These are phyloP conservation scores for Andrena hattorfiana DNA, from an alignment of 2,888 invertebrate species.

Conservation along the genomic window DNA sequence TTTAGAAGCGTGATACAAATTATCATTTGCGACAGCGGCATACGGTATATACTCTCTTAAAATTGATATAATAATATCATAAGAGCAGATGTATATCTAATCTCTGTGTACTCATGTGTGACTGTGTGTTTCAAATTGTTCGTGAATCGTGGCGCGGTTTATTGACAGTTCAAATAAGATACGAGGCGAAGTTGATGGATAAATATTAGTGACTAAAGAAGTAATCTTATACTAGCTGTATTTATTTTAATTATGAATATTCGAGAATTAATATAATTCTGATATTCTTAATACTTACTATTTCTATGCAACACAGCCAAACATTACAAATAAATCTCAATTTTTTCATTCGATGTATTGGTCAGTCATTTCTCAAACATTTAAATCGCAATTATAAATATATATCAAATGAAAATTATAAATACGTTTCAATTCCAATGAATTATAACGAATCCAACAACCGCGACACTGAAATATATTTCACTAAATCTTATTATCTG, in stretches of 20 bases:
- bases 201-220: neutral
- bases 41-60: neutral
- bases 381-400: too few relatives aligned
- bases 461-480: neutral
- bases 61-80: neutral
- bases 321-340: too few relatives aligned
- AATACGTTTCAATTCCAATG: neutral
- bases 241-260: neutral
- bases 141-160: slow-evolving; percentile 6
- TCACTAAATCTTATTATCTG: neutral
- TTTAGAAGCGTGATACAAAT: neutral
- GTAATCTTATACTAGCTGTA: neutral
- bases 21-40: neutral
- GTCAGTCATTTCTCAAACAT: too few relatives aligned
- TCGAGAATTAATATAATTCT: neutral
- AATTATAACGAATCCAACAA: neutral
- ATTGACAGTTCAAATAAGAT: slow-evolving; percentile 10
- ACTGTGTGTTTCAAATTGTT: neutral
- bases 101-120: neutral
- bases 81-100: slow-evolving; percentile 11
- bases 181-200: neutral
- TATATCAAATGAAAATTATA: neutral
- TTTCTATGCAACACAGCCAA: too few relatives aligned
- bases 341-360: too few relatives aligned
- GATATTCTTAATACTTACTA: neutral